phyloP scores from a whole-genome alignment of 2,797 vertebrate species.

The Eremophila alpestris region DNA sequence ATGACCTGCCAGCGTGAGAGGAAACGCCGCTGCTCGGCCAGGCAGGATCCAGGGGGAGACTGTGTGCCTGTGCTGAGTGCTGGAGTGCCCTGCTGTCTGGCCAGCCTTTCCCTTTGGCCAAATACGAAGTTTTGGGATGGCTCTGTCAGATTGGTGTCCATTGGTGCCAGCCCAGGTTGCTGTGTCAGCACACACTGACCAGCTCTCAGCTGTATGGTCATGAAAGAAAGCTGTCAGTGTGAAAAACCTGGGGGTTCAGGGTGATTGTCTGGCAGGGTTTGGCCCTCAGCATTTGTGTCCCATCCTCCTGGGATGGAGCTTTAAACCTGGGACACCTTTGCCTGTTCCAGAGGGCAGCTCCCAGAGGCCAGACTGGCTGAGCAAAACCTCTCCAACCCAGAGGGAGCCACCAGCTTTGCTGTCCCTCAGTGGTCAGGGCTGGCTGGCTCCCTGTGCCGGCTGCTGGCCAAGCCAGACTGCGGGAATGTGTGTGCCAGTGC shows the following conservation, averaged over 20 bases:
- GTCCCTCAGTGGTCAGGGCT: not conserved
- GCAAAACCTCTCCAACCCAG: not conserved
- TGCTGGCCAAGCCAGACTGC: not conserved
- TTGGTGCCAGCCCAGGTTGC: not conserved
- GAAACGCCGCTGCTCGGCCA: not conserved
- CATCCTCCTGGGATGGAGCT: not conserved
- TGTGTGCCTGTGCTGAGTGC: fast-evolving
- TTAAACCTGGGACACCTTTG: not conserved
- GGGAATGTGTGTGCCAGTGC: not conserved
- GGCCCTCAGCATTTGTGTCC: fast-evolving
- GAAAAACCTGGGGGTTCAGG: not conserved
- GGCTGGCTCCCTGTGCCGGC: not conserved
- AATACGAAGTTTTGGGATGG: not conserved
- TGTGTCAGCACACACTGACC: fast-evolving
- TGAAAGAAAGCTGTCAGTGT: fast-evolving
- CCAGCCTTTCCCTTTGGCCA: not conserved
- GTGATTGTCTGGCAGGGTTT: not conserved
- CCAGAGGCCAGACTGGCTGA: not conserved
- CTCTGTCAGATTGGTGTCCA: not conserved
- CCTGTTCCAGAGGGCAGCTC: not conserved
- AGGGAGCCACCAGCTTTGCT: not conserved
- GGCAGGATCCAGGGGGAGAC: not conserved
- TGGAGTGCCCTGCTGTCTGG: not conserved
- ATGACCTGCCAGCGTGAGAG: not conserved
- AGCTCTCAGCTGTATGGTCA: fast-evolving